Evolutionary conservation across 2,888 invertebrate genomes (phyloP).

Genomic region (Sphaerophoria rueppellii): DNA sequence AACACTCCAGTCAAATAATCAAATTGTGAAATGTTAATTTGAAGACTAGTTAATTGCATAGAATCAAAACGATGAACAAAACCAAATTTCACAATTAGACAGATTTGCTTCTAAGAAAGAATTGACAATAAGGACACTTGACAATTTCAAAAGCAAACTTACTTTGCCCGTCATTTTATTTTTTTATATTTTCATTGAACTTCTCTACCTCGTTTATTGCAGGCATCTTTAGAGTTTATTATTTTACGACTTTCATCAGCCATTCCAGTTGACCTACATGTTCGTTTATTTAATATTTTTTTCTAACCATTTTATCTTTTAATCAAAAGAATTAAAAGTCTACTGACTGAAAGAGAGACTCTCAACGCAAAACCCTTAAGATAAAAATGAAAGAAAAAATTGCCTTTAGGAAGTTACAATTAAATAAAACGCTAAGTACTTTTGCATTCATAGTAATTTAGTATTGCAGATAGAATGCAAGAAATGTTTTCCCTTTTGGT

Average conservation of each 20-base stretch:
- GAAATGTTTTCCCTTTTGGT: constrained; percentile 28
- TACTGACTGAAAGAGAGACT: background rate
- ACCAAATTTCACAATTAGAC: no score
- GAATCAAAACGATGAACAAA: no score
- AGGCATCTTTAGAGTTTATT: constrained; percentile 1
- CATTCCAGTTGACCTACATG: constrained; percentile 42
- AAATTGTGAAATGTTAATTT: no score
- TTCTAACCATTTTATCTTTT: constrained; percentile 26
- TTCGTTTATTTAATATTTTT: background rate
- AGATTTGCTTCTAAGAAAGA: no score
- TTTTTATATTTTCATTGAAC: background rate
- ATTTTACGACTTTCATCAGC: constrained; percentile 31
- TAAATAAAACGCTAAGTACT: constrained; percentile 46
- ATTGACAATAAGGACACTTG: no score
- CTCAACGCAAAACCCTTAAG: background rate
- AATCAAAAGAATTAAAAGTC: constrained; percentile 5
- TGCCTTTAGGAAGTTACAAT: constrained; percentile 37
- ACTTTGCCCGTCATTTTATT: no score
- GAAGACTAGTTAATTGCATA: no score
- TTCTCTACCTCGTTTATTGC: background rate
- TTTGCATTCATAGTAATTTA: constrained; percentile 58
- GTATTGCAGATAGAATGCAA: constrained; percentile 56
- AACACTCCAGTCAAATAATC: no score
- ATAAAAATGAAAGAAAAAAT: constrained; percentile 1
- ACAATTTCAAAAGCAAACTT: no score